phyloP scores from a whole-genome alignment of 2,888 invertebrate genomes.

The Phrixothrix hirtus region DNA sequence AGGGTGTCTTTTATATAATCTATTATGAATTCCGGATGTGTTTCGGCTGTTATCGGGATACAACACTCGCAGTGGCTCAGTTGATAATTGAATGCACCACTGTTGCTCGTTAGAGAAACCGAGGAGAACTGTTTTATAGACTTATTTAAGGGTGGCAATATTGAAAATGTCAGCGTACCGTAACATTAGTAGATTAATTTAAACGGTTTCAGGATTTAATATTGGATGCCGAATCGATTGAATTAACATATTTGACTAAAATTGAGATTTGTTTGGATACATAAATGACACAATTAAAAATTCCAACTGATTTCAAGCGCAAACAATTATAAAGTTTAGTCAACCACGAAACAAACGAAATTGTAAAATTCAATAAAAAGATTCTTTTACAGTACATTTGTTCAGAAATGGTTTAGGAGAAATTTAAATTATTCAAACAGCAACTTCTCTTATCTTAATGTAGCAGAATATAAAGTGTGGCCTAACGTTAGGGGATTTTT shows the following conservation, averaged over 20 bases:
- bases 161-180: conserved; percentile 49
- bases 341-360: conserved; percentile 1
- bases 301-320: background rate
- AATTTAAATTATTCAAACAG: conserved; percentile 28
- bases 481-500: background rate
- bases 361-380: conserved; percentile 18
- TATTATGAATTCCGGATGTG: conserved; percentile 46
- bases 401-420: conserved; percentile 37
- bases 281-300: no score
- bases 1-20: conserved; percentile 25
- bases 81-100: conserved; percentile 48
- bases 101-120: conserved; percentile 44
- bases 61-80: conserved; percentile 43
- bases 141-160: conserved; percentile 47
- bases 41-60: conserved; percentile 50
- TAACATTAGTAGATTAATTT: conserved; percentile 48
- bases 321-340: background rate
- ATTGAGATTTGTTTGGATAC: no score
- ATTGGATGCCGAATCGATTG: no score
- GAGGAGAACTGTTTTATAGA: conserved; percentile 45
- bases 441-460: conserved; percentile 11
- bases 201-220: conserved; percentile 33
- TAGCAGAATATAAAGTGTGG: conserved; percentile 6
- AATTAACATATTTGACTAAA: no score
- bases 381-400: conserved; percentile 37